These are phyloP conservation scores for Archips xylosteana DNA, from an alignment of 2,888 invertebrate genomes.

Conservation along the genomic window DNA sequence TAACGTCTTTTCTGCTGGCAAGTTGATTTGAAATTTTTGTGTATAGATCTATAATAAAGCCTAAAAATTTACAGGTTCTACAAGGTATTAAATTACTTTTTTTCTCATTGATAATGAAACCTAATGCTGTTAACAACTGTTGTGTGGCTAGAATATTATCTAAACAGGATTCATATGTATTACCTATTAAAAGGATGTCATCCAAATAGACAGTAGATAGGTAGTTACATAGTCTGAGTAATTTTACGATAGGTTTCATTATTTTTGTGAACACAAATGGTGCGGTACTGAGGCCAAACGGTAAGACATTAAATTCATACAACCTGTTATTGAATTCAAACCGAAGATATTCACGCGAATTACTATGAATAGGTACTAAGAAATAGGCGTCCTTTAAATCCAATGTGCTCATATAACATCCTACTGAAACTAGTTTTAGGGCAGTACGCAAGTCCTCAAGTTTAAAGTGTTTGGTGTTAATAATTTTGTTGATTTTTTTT, in stretches of 20 bases:
- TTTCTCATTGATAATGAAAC: slow-evolving; percentile 38
- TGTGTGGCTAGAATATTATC: slow-evolving; percentile 8
- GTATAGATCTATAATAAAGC: slow-evolving; percentile 35
- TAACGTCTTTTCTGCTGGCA: slow-evolving; percentile 27
- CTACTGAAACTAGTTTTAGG: neutral
- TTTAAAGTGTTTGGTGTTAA: slow-evolving; percentile 27
- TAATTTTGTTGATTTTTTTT: slow-evolving; percentile 27
- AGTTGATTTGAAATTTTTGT: slow-evolving; percentile 21
- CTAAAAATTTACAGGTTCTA: slow-evolving; percentile 31
- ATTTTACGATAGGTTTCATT: too few relatives aligned
- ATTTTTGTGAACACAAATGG: too few relatives aligned
- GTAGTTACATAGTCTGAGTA: neutral
- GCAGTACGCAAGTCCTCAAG: slow-evolving; percentile 11
- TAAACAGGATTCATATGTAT: neutral
- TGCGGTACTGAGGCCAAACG: neutral
- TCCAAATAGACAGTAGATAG: neutral
- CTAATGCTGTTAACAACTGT: slow-evolving; percentile 17
- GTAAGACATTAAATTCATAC: too few relatives aligned
- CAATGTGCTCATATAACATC: too few relatives aligned
- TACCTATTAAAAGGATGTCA: too few relatives aligned
- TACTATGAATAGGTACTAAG: too few relatives aligned
- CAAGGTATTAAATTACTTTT: slow-evolving; percentile 31
- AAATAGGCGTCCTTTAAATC: too few relatives aligned
- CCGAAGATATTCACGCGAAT: too few relatives aligned
- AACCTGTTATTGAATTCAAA: too few relatives aligned